phyloP scores from a whole-genome alignment of 2,888 invertebrate genomes.

The Stictocephala bisonia region DNA sequence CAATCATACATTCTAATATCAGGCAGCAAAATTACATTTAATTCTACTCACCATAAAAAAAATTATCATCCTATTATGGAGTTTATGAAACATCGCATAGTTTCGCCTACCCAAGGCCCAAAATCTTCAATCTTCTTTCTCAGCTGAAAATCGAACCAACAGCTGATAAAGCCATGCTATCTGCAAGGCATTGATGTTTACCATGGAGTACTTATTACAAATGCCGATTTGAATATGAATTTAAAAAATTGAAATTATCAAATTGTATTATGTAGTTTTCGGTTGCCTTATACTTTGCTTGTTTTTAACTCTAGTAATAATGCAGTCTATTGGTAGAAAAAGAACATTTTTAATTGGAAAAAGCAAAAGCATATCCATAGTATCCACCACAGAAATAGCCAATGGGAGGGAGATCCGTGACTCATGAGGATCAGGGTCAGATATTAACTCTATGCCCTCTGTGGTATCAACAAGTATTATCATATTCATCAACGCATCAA shows the following conservation, averaged over 20 bases:
- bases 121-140: slow-evolving; percentile 4
- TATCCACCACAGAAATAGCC: too few relatives aligned
- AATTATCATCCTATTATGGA: slow-evolving; percentile 45
- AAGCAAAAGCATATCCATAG: too few relatives aligned
- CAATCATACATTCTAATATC: too few relatives aligned
- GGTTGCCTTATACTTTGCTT: neutral
- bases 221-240: neutral
- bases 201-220: neutral
- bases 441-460: too few relatives aligned
- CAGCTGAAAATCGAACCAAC: slow-evolving; percentile 45
- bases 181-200: slow-evolving; percentile 23
- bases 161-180: slow-evolving; percentile 44
- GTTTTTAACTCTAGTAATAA: neutral
- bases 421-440: too few relatives aligned
- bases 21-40: too few relatives aligned
- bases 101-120: slow-evolving; percentile 30
- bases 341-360: neutral
- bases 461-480: too few relatives aligned
- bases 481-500: too few relatives aligned
- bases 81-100: slow-evolving; percentile 44
- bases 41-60: slow-evolving; percentile 44
- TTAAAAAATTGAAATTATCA: neutral
- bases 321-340: neutral
- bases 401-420: too few relatives aligned
- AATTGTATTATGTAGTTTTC: neutral